Percentiles rank a stretch among this genome's conserved stretches.
Evolutionary conservation across 2,113 vertebrate genomes (phyloP).

Genomic region (Gobiocypris rarus): DNA sequence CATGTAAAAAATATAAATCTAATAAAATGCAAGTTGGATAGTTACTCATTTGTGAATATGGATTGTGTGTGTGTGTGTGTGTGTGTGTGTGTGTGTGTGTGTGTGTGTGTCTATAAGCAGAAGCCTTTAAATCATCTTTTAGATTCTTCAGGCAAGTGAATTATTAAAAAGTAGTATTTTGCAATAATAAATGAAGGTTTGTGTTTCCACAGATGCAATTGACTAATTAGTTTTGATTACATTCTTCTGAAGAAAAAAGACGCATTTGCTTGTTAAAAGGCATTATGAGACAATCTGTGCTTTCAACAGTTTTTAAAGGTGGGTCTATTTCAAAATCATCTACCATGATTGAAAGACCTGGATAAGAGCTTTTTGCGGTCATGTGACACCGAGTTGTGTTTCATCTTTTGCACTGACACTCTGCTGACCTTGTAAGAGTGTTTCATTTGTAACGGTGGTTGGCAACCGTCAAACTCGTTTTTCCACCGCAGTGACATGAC

Average conservation of each 20-base stretch:
- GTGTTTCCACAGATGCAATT: not conserved
- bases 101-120: too few species aligned
- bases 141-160: not conserved
- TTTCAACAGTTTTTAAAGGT: conserved; percentile 20
- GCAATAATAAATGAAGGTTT: not conserved
- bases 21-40: too few species aligned
- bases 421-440: conserved; percentile 36
- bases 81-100: too few species aligned
- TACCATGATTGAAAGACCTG: conserved; percentile 21
- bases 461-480: conserved; percentile 53
- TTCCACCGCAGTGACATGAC: conserved; percentile 46
- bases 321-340: conserved; percentile 9
- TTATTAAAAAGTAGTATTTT: not conserved
- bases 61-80: too few species aligned
- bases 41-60: too few species aligned
- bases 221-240: not conserved
- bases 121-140: not conserved
- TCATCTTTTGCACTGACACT: conserved; percentile 40
- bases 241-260: not conserved
- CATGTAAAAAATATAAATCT: too few species aligned
- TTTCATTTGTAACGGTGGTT: conserved; percentile 44
- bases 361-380: not conserved
- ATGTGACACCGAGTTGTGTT: not conserved
- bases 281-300: not conserved
- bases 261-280: not conserved